Conservation (phyloP, 2,797 vertebrate species). For the Iguana delicatissima region DNA sequence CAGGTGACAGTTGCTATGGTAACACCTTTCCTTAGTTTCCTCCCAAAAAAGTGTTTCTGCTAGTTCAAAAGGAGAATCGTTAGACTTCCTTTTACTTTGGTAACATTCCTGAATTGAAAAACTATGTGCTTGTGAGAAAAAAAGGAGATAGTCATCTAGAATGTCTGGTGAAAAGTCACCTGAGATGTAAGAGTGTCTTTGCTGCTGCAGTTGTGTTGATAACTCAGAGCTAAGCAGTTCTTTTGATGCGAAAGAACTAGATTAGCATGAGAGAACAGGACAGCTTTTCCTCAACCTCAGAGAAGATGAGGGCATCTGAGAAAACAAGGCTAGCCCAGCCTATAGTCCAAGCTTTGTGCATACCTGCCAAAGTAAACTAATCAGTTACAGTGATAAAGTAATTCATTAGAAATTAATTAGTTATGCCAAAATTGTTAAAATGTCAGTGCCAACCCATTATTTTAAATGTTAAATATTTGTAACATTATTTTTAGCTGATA, state of each 20-base stretch:
- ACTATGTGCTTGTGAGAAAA: background rate
- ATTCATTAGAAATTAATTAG: too few relatives aligned
- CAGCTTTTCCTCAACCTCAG: background rate
- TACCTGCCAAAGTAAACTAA: background rate
- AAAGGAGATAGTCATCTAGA: background rate
- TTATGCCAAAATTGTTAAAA: too few relatives aligned
- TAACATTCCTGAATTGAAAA: slow-evolving; percentile 44
- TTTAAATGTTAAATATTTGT: too few relatives aligned
- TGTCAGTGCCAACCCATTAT: too few relatives aligned
- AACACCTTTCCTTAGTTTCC: slow-evolving; percentile 52
- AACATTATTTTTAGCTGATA: too few relatives aligned
- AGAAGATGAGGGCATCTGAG: background rate
- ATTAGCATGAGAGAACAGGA: background rate
- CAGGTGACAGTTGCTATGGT: slow-evolving; percentile 71
- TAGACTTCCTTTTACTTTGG: background rate
- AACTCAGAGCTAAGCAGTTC: background rate
- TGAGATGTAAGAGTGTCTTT: too few relatives aligned
- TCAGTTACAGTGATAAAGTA: background rate
- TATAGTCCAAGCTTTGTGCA: background rate
- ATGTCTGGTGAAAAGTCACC: background rate
- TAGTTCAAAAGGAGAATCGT: slow-evolving; percentile 44
- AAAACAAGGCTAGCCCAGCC: background rate
- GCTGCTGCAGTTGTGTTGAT: background rate
- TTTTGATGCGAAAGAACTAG: background rate
- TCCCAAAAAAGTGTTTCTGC: slow-evolving; percentile 40